These are phyloP conservation scores for Trididemnum clinides DNA, from an alignment of 23 tunicate genomes.

Conservation along the genomic window DNA sequence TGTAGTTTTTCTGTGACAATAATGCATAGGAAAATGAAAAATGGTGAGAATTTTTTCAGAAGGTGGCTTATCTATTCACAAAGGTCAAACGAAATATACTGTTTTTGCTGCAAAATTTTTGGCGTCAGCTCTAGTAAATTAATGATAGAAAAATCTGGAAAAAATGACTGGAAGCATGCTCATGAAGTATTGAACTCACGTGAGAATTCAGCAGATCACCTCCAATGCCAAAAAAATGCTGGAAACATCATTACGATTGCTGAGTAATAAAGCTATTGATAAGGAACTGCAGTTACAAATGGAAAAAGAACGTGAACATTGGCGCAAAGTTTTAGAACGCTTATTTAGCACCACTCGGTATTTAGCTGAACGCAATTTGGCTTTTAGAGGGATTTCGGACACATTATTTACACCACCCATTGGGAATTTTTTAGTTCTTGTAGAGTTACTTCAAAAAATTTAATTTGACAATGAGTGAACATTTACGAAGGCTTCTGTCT, in stretches of 20 bases:
- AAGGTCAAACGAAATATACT: too few relatives aligned
- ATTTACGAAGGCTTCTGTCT: neutral
- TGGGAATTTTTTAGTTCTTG: neutral
- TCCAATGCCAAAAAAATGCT: neutral
- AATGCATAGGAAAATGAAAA: too few relatives aligned
- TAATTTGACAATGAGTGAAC: neutral
- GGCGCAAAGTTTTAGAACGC: neutral
- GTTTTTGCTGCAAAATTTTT: too few relatives aligned
- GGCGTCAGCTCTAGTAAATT: too few relatives aligned
- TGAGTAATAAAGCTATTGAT: neutral
- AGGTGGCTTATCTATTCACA: too few relatives aligned
- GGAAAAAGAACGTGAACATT: neutral
- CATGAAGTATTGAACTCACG: neutral
- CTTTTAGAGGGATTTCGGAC: neutral
- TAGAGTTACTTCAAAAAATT: neutral
- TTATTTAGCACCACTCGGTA: neutral
- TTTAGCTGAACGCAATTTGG: neutral
- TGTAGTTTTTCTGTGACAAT: too few relatives aligned
- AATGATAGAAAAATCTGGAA: too few relatives aligned
- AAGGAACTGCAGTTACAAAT: neutral
- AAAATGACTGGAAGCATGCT: too few relatives aligned
- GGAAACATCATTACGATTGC: neutral
- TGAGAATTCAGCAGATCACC: neutral
- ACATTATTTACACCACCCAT: neutral
- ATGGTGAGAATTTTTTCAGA: too few relatives aligned